Base-by-base conservation (phyloP, 2,797 vertebrate species). In the Coranthus polyacanthus region DNA sequence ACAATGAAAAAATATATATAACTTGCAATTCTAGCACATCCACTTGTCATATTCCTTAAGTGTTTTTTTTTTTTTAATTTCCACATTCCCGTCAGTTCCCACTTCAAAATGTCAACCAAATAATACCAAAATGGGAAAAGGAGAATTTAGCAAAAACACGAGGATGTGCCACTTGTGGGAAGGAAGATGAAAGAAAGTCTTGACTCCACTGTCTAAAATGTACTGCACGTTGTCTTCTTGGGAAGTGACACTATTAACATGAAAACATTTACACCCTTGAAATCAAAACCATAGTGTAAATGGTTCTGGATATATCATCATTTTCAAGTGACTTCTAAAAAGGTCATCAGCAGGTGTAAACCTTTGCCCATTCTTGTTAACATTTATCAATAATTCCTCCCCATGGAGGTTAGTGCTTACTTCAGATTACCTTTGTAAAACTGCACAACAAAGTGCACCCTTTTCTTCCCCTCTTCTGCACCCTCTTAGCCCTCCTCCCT, bases 371-470 rank as follows among this genome's bases (percentile, higher is more conserved):
- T 63, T 16, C 75, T 64, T 71, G 73, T 84, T 81, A 75, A 75
- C 68, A 70, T 71, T 84, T 75, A 82, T 78, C 62, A 85, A 76
- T 75, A 72, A 73, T 79, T 85, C 69, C 66, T 64, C 59, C 29
- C 54, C 41, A 12, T 43, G 52, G 61, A 84, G 59, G 58, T 53
- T 57, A 38, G 73, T 59, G 60, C 73, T 84, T 69, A 84, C 82
- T 82, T 83, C 53, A 87, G 82, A 77, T 89, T 83, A 83, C 64
- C 59, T 76, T 80, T 84, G 78, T 88, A 79, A 84, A 88, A 81
- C 12, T 13, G 74, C 80, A 88, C 89, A 90, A 88, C 90, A 90
- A 92, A 93, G 89, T 89, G 76, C 72, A 58, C 81, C 75, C 81
- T 84, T 87, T 85, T 85, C 65, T 78, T 79, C 68, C 78, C 68